Evolutionary conservation across 2,113 vertebrate genomes (phyloP), one percentile per base, ranked within the genome.

Genomic region (Elephas maximus): DNA sequence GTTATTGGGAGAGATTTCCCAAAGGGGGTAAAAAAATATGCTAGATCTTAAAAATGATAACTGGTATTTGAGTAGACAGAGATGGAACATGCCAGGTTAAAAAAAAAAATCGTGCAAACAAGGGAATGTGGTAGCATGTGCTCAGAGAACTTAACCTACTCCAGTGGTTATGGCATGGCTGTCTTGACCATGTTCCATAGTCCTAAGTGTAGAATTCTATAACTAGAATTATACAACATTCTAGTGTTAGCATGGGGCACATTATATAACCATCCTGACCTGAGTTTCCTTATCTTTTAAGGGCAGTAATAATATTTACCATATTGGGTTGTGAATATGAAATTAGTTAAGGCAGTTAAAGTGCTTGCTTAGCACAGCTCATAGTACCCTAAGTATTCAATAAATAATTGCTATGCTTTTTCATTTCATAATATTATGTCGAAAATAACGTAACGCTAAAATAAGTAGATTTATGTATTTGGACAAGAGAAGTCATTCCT

Each of bases 401-500:
- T 30, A 90, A 28, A 33, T 33, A 45, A 67, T 74, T 90, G 3
- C 9, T 74, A 23, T 90, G 44, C 26, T 44, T 69, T 91, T 73
- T 84, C 8, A 78, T 63, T 82, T 93, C 18, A 62, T 30, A 62
- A 67, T 4, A 76, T 45, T 57, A 87, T 53, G 12, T n/a, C 92
- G 26, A 88, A 96, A 76, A 88, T 67, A 96, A 79, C 2, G 48
- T 23, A 76, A 85, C 63, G 71, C 28, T 94, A 77, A 88, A 60
- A 95, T 78, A 74, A 97, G 67, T 11, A 73, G 44, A 94, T 81
- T 63, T 90, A 81, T 86, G n/a, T 51, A 80, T 85, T 48, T 91
- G 9, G 63, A 71, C 57, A n/a, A 92, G 33, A 81, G 84, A 44
- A 90, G 90, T n/a, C 8, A 63, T 80, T 93, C 71, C 87, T 81